These are phyloP conservation scores for Belgica antarctica DNA, from an alignment of 2,888 invertebrate species.

Conservation along the genomic window DNA sequence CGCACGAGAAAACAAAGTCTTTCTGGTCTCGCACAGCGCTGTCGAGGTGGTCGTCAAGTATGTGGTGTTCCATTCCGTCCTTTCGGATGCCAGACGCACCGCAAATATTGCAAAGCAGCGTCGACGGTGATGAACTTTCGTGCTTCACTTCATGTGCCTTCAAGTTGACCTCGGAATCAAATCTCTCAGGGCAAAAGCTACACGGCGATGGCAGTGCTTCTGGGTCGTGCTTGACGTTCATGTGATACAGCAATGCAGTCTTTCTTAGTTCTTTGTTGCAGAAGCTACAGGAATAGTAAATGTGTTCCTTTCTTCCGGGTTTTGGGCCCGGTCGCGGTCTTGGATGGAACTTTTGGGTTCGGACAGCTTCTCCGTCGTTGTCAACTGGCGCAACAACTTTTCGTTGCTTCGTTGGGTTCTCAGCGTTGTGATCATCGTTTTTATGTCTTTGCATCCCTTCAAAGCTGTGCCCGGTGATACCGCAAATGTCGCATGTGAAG, in stretches of 20 bases:
- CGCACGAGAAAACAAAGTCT: background rate
- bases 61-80: slow-evolving; percentile 32
- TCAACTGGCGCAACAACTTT: background rate
- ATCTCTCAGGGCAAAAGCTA: background rate
- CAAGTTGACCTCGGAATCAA: background rate
- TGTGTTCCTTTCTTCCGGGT: background rate
- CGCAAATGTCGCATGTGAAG: background rate
- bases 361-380: background rate
- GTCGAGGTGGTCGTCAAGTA: slow-evolving; percentile 10
- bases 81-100: slow-evolving; percentile 5
- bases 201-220: background rate
- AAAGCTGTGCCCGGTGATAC: background rate
- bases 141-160: background rate
- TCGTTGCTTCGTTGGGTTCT: background rate
- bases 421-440: background rate
- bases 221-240: slow-evolving; percentile 21
- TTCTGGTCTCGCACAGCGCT: background rate
- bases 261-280: slow-evolving; percentile 1
- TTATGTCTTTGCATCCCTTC: slow-evolving; percentile 13
- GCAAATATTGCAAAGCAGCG: slow-evolving; percentile 6
- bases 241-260: background rate
- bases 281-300: slow-evolving; percentile 24
- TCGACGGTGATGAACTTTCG: background rate
- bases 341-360: too few relatives aligned
- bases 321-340: background rate